Conservation (phyloP, 1,140 invertebrate species). For the Brachionus angularis region DNA sequence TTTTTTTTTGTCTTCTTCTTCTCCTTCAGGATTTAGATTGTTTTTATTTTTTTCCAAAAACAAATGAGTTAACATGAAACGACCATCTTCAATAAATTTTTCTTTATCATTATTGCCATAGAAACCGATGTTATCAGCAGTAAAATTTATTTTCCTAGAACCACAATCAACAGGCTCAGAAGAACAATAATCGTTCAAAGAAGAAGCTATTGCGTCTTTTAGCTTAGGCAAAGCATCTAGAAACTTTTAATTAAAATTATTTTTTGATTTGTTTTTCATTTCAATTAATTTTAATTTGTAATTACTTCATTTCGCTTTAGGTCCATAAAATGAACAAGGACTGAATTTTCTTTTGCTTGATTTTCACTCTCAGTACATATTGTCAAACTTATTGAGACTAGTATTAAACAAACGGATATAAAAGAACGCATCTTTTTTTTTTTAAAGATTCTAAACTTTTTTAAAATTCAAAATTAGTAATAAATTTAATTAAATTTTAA, state of each 20-base stretch:
- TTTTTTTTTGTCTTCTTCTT: too few relatives aligned
- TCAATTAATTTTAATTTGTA: not conserved
- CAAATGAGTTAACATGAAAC: slow-evolving; percentile 6
- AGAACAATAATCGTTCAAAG: slow-evolving; percentile 16
- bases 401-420: not conserved
- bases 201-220: not conserved
- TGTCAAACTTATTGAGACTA: too few relatives aligned
- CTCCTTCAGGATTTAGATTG: slow-evolving; percentile 9
- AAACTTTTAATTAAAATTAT: slow-evolving; percentile 1
- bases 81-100: slow-evolving; percentile 1
- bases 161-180: not conserved
- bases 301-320: slow-evolving; percentile 18
- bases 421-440: slow-evolving; percentile 9
- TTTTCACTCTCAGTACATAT: too few relatives aligned
- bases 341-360: not conserved
- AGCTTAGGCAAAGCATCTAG: not conserved
- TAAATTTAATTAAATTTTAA: too few relatives aligned
- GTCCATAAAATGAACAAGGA: slow-evolving; percentile 40
- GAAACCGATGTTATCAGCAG: slow-evolving; percentile 12
- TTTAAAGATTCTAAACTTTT: too few relatives aligned
- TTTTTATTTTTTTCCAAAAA: not conserved
- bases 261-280: not conserved
- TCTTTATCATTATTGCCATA: slow-evolving; percentile 2
- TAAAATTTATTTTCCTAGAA: not conserved
- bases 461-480: too few relatives aligned